These are phyloP conservation scores for Coelopa pilipes DNA, from an alignment of 2,888 invertebrate genomes.

Conservation along the genomic window DNA sequence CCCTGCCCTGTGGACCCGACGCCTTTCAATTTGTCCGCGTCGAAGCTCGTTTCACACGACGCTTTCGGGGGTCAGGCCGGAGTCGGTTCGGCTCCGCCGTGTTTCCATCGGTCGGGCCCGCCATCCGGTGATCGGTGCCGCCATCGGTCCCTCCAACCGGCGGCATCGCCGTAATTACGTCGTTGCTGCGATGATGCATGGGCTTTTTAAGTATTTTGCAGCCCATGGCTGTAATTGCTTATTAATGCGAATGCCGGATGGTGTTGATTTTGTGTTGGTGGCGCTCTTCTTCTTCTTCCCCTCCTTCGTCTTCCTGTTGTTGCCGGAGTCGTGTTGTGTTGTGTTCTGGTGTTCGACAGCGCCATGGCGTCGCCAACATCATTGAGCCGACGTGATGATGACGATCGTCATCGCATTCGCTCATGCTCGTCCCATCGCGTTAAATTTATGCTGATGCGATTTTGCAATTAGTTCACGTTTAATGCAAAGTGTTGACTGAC, in stretches of 20 bases:
- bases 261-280: too few relatives aligned
- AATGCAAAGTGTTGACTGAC: constrained; percentile 31
- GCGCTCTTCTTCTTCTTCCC: too few relatives aligned
- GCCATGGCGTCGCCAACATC: background rate
- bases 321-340: background rate
- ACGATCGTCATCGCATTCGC: background rate
- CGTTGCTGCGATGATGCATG: constrained; percentile 24
- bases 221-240: constrained; percentile 29
- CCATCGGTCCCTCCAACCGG: too few relatives aligned
- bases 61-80: background rate
- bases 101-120: too few relatives aligned
- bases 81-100: too few relatives aligned
- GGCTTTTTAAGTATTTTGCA: constrained; percentile 26
- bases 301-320: background rate
- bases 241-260: constrained; percentile 12
- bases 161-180: constrained; percentile 4
- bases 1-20: too few relatives aligned
- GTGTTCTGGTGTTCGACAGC: background rate
- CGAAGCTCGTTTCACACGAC: too few relatives aligned
- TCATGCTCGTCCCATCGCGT: background rate
- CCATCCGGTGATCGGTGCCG: too few relatives aligned
- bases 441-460: constrained; percentile 38
- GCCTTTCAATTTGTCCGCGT: too few relatives aligned
- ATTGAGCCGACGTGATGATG: background rate
- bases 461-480: constrained; percentile 32